Percentiles rank a stretch among this genome's conserved stretches.
Conservation (phyloP, 2,888 invertebrate genomes). For the Synergus japonicus region DNA sequence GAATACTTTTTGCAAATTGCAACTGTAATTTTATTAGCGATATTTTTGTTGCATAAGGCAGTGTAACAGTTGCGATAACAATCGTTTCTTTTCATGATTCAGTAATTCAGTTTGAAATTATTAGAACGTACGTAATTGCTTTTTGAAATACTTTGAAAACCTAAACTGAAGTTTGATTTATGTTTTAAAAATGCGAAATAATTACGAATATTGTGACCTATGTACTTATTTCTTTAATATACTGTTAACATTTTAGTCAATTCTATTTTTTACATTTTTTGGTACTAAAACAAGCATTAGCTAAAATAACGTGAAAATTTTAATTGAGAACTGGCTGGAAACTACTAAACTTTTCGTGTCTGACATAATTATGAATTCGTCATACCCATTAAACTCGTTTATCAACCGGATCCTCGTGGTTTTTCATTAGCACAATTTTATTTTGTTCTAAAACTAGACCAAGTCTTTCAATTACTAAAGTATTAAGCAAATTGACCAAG, state of each 20-base stretch:
- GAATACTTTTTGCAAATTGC: neutral
- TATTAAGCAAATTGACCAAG: neutral
- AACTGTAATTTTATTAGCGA: too few relatives aligned
- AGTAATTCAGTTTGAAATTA: neutral
- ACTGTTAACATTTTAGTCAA: too few relatives aligned
- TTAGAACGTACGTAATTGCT: neutral
- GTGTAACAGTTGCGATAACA: neutral
- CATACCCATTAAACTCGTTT: neutral
- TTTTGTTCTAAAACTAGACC: neutral
- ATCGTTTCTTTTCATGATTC: neutral
- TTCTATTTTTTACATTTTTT: neutral
- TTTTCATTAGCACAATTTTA: neutral
- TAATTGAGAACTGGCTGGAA: neutral
- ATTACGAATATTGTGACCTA: neutral
- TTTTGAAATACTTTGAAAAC: too few relatives aligned
- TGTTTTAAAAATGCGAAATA: neutral
- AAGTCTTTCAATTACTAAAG: neutral
- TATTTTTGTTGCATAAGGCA: neutral
- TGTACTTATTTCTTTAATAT: neutral
- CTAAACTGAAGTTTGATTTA: neutral
- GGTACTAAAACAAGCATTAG: neutral
- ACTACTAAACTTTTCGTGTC: conserved; percentile 1
- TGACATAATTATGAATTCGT: neutral
- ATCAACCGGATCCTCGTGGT: neutral
- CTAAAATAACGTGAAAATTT: neutral